Base-by-base conservation (phyloP, 2,888 invertebrate genomes). In the Octodonta nipae region DNA sequence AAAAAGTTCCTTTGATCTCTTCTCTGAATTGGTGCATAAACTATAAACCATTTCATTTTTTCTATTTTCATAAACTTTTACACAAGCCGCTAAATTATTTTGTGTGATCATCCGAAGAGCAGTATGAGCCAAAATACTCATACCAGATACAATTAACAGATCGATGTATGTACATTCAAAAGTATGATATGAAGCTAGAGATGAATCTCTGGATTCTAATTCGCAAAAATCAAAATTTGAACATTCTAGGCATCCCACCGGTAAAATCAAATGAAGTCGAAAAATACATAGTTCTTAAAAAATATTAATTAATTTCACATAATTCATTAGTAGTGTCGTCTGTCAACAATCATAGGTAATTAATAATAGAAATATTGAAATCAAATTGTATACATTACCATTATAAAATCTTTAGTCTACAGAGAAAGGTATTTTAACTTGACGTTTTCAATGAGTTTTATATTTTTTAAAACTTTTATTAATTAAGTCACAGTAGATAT, bases 71-170 rank as follows among this genome's bases (percentile, higher is more conserved):
- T 66, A 61, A 30, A 71, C 65, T 15, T 64, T 53, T 22, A 70
- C 46, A 42, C 66, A 66, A 13, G 64, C 60, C 2, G 65, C 55
- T 1, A 71, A 53, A 0, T 68, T 67, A 1, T 70, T 68, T 53
- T 83, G 81, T 0, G 85, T 83, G n/a, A 84, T 68, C 61, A 84
- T 75, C 30, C 85, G 66, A 15, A 86, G 54, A 0, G 85, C 80
- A 26, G 84, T 69, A 49, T 75, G 74, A 41, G 80, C 79, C 3
- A 86, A 63, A 29, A 84, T 69, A 32, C 85, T 85, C 80, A 86
- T 85, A 1, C 87, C 63, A 4, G 62, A 61, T 67, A 85, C 87
- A 41, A 81, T 75, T 30, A 85, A 68, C 5, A 86, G 61, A 43
- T 79, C 79, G 47, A 79, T 61, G 48, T 74, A 77, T 45, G 71